phyloP scores from a whole-genome alignment of 2,888 invertebrate genomes.

The Slavum lentiscoides region DNA sequence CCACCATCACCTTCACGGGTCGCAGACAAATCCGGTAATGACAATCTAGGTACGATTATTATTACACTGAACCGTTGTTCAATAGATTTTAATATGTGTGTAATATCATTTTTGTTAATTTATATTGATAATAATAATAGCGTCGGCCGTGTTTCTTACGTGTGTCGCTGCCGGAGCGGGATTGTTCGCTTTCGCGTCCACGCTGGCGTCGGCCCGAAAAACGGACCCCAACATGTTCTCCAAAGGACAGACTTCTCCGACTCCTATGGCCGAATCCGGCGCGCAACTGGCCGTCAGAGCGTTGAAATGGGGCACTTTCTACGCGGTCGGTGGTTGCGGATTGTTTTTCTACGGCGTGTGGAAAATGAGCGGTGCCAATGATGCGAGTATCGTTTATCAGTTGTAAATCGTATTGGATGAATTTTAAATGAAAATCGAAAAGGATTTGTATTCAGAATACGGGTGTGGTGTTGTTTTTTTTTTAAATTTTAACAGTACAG shows the following conservation, averaged over 20 bases:
- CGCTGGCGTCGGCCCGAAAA: conserved; percentile 77
- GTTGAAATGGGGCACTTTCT: conserved; percentile 83
- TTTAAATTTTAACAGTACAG: too few species aligned
- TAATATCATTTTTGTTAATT: too few species aligned
- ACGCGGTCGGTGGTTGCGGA: conserved; percentile 83
- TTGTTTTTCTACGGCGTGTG: conserved; percentile 80
- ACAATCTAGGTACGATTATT: conserved; percentile 29
- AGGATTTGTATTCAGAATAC: too few species aligned
- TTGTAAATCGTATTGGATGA: not conserved
- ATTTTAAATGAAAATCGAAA: too few species aligned
- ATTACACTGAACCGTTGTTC: too few species aligned
- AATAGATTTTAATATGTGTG: too few species aligned
- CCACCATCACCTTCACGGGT: too few species aligned
- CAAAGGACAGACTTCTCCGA: conserved; percentile 62
- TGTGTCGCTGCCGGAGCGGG: conserved; percentile 64
- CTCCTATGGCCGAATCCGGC: conserved; percentile 72
- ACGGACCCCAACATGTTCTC: conserved; percentile 66
- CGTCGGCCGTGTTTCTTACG: conserved; percentile 36
- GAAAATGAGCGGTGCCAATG: conserved; percentile 84
- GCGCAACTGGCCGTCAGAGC: conserved; percentile 80
- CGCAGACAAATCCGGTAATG: conserved; percentile 12
- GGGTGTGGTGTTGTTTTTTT: too few species aligned
- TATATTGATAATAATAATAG: conserved; percentile 8
- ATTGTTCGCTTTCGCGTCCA: conserved; percentile 78
- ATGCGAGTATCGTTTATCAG: conserved; percentile 65